These are phyloP conservation scores for Andrena praecox DNA, from an alignment of 2,888 invertebrate genomes.

Conservation along the genomic window DNA sequence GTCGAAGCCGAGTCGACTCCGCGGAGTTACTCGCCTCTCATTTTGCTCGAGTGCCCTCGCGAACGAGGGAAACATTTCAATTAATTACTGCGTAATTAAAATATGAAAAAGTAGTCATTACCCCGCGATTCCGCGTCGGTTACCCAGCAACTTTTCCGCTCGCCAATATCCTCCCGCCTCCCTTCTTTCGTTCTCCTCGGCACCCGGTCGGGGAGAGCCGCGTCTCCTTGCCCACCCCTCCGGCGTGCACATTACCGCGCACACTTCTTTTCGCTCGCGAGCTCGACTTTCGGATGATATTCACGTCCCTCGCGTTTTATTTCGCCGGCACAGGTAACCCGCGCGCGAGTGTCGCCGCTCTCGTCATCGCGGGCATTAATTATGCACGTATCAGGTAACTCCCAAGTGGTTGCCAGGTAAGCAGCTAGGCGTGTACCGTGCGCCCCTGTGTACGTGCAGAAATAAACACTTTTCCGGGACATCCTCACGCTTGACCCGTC, in stretches of 20 bases:
- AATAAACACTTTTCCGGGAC: conserved; percentile 72
- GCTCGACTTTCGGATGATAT: conserved; percentile 26
- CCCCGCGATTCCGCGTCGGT: conserved; percentile 76
- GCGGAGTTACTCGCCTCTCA: conserved; percentile 70
- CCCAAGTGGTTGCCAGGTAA: conserved; percentile 71
- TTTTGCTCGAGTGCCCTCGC: conserved; percentile 74
- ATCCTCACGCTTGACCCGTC: conserved; percentile 70
- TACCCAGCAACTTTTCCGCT: conserved; percentile 67
- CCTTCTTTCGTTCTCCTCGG: conserved; percentile 32
- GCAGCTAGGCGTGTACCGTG: conserved; percentile 53
- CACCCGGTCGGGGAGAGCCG: conserved; percentile 42
- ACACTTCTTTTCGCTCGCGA: neutral
- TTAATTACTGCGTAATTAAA: conserved; percentile 82
- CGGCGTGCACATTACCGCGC: conserved; percentile 1
- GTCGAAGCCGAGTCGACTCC: conserved; percentile 51
- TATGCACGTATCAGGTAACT: conserved; percentile 80
- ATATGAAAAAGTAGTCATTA: conserved; percentile 81
- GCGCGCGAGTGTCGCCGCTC: conserved; percentile 46
- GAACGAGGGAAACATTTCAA: conserved; percentile 75
- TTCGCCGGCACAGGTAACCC: conserved; percentile 71
- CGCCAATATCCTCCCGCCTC: conserved; percentile 19
- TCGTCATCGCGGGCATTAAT: conserved; percentile 75
- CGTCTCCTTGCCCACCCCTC: conserved; percentile 24
- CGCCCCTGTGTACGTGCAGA: conserved; percentile 46
- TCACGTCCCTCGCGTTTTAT: conserved; percentile 48